phyloP scores from a whole-genome alignment of 2,797 vertebrate species.

The Mus minutoides region DNA sequence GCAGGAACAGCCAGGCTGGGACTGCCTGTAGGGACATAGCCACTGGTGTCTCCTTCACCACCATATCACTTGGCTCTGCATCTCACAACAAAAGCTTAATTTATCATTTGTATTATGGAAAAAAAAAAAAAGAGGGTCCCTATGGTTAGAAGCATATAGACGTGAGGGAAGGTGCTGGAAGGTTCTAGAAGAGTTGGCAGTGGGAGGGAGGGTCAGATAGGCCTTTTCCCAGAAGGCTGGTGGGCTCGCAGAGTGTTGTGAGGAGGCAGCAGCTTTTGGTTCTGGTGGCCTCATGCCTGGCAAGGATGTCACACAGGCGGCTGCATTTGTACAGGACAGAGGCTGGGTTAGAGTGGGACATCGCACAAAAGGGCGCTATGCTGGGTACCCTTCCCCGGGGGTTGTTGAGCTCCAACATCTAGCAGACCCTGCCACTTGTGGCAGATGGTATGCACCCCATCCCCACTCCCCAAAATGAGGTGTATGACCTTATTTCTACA shows the following conservation, averaged over 20 bases:
- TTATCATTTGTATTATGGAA: background rate
- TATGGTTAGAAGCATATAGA: background rate
- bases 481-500: background rate
- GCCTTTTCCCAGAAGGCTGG: background rate
- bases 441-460: background rate
- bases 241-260: background rate
- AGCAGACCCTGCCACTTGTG: background rate
- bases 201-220: fast-evolving
- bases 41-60: constrained; percentile 95
- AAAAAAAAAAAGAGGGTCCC: background rate
- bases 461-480: background rate
- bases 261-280: background rate
- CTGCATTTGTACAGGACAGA: background rate
- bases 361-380: background rate
- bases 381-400: background rate
- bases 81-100: background rate
- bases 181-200: background rate
- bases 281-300: background rate
- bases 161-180: background rate
- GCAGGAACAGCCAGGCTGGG: constrained; percentile 95
- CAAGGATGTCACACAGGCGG: background rate
- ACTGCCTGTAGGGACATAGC: constrained; percentile 95
- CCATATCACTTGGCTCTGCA: background rate
- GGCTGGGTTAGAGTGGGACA: too few species aligned
- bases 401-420: background rate